Conservation (phyloP, 2,113 vertebrate genomes). For the Apeltes quadracus region DNA sequence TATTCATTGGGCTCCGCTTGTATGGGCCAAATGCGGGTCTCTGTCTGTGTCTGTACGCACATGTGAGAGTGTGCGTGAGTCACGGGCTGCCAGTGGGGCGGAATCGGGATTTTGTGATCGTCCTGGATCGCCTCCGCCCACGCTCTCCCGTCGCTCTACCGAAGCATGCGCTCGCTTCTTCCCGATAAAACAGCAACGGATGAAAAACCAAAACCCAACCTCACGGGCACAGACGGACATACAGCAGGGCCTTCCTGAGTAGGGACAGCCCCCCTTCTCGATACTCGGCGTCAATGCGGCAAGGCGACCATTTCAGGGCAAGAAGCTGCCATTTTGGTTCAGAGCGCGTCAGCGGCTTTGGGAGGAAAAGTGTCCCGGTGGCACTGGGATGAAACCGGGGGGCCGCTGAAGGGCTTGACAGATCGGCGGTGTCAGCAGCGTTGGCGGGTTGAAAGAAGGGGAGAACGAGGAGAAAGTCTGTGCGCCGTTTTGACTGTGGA, state of each 20-base stretch:
- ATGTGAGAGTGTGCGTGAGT: conserved; percentile 42
- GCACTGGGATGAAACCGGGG: conserved; percentile 67
- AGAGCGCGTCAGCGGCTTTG: conserved; percentile 66
- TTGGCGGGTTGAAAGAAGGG: conserved; percentile 29
- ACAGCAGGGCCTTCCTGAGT: conserved; percentile 35
- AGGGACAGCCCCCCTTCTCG: conserved; percentile 26
- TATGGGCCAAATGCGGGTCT: conserved; percentile 69
- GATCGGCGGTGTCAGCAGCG: conserved; percentile 73
- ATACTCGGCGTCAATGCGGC: conserved; percentile 56
- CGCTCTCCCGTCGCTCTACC: conserved; percentile 52
- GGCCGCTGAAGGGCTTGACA: conserved; percentile 68
- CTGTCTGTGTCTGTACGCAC: conserved; percentile 35
- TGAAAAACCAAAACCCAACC: conserved; percentile 10
- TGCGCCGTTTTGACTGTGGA: conserved; percentile 24
- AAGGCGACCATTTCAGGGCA: conserved; percentile 67
- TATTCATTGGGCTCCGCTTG: conserved; percentile 75
- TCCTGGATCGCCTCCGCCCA: conserved; percentile 62
- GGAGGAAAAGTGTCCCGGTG: conserved; percentile 63
- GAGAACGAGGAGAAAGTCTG: conserved; percentile 4
- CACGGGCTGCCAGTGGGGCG: conserved; percentile 51
- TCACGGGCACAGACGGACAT: background rate
- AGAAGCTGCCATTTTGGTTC: conserved; percentile 76
- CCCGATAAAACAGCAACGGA: conserved; percentile 33
- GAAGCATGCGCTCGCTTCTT: conserved; percentile 48
- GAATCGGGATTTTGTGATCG: conserved; percentile 66